Evolutionary conservation across 2,113 vertebrate genomes (phyloP).

Genomic region (Ammospiza nelsoni): DNA sequence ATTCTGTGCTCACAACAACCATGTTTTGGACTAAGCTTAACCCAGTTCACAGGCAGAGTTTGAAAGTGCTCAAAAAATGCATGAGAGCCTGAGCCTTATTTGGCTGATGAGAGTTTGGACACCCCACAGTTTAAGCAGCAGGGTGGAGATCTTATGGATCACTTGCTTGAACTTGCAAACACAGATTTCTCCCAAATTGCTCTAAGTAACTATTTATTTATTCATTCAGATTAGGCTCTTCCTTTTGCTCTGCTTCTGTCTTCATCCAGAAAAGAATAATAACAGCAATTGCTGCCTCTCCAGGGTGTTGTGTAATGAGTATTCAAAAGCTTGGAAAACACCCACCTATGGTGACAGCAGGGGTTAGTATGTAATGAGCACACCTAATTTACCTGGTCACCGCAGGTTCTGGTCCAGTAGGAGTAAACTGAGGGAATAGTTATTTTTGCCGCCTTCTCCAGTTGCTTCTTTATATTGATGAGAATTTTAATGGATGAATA

Average conservation of each 20-base stretch:
- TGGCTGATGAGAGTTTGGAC: not conserved
- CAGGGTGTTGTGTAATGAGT: constrained; percentile 5
- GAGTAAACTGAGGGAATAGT: not conserved
- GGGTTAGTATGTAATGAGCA: not conserved
- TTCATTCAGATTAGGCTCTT: constrained; percentile 24
- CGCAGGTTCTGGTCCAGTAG: not conserved
- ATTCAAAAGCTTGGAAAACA: constrained; percentile 2
- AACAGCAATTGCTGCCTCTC: not conserved
- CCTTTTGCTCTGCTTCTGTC: not conserved
- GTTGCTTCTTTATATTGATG: not conserved
- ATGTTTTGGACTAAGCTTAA: not conserved
- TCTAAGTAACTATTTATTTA: constrained; percentile 45
- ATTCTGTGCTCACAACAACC: not conserved
- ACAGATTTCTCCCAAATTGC: constrained; percentile 29
- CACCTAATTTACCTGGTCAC: not conserved
- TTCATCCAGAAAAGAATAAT: not conserved
- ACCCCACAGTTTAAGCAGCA: not conserved
- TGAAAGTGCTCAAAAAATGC: not conserved
- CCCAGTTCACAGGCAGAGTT: not conserved
- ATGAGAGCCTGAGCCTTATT: not conserved
- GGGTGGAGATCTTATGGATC: constrained; percentile 6
- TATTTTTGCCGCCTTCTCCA: not conserved
- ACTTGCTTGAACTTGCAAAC: constrained; percentile 41
- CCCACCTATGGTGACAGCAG: not conserved
- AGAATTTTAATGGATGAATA: not conserved